These are phyloP conservation scores for Litoditis marina DNA, from an alignment of 2,888 invertebrate species.

Conservation along the genomic window DNA sequence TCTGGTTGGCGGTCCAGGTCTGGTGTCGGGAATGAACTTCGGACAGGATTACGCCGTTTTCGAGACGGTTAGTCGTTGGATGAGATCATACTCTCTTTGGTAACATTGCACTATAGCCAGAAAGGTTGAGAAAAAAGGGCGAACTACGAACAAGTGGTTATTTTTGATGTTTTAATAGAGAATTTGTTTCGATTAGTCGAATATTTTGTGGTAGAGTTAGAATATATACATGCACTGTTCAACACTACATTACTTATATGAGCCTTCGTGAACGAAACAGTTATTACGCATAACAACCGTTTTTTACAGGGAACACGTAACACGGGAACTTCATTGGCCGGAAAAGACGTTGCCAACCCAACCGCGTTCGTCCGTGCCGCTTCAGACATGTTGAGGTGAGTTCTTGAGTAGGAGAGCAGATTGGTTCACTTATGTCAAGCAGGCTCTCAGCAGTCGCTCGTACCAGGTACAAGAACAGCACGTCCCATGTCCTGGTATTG, in stretches of 20 bases:
- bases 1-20: slow-evolving; percentile 88
- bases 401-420: too few relatives aligned
- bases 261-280: too few relatives aligned
- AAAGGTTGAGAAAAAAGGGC: neutral
- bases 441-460: too few relatives aligned
- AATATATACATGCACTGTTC: too few relatives aligned
- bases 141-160: neutral
- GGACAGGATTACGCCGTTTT: slow-evolving; percentile 70
- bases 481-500: too few relatives aligned
- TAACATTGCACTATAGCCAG: neutral
- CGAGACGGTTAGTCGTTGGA: slow-evolving; percentile 66
- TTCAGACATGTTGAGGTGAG: slow-evolving; percentile 86
- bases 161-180: neutral
- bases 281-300: too few relatives aligned
- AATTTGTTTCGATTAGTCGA: too few relatives aligned
- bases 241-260: too few relatives aligned
- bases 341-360: slow-evolving; percentile 93
- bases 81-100: slow-evolving; percentile 26
- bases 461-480: too few relatives aligned
- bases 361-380: slow-evolving; percentile 92
- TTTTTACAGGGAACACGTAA: slow-evolving; percentile 84
- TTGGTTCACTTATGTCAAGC: neutral
- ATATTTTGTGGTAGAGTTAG: too few relatives aligned
- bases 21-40: slow-evolving; percentile 87
- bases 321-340: slow-evolving; percentile 88